phyloP scores from a whole-genome alignment of 2,888 invertebrate species.

The Tanytarsus gracilentus region DNA sequence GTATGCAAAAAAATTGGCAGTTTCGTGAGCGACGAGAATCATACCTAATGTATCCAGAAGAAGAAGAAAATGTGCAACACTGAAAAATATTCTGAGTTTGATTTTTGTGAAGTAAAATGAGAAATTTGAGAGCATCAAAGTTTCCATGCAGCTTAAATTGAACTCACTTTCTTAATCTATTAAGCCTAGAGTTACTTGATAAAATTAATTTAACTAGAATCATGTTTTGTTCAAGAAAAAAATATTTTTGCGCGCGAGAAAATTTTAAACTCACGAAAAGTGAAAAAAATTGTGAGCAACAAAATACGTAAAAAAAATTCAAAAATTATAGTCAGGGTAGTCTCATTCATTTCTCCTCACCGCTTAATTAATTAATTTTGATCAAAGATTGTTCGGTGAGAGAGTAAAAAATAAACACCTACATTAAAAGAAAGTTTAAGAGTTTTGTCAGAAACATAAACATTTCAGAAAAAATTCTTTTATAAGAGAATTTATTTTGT shows the following conservation, averaged over 20 bases:
- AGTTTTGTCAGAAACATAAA: background rate
- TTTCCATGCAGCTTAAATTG: too few species aligned
- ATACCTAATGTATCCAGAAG: slow-evolving; percentile 7
- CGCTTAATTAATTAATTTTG: slow-evolving; percentile 19
- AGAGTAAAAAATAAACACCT: slow-evolving; percentile 14
- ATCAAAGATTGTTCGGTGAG: slow-evolving; percentile 8
- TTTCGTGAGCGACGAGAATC: slow-evolving; percentile 26
- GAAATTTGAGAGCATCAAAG: too few species aligned
- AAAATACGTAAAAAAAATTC: slow-evolving; percentile 6
- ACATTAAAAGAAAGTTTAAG: slow-evolving; percentile 12
- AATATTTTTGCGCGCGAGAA: background rate
- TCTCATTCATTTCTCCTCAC: too few species aligned
- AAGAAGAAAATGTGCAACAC: too few species aligned
- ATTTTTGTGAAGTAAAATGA: too few species aligned
- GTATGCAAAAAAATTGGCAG: background rate
- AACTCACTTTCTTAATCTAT: too few species aligned
- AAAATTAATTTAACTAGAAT: too few species aligned
- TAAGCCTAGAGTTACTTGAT: too few species aligned
- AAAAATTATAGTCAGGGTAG: slow-evolving; percentile 29
- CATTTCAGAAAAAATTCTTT: too few species aligned
- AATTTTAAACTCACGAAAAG: background rate
- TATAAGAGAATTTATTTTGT: too few species aligned
- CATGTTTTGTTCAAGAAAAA: too few species aligned
- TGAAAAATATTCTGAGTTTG: too few species aligned
- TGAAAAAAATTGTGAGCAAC: background rate